These are phyloP conservation scores for Acrobasis suavella DNA, from an alignment of 2,888 invertebrate species.

Conservation along the genomic window DNA sequence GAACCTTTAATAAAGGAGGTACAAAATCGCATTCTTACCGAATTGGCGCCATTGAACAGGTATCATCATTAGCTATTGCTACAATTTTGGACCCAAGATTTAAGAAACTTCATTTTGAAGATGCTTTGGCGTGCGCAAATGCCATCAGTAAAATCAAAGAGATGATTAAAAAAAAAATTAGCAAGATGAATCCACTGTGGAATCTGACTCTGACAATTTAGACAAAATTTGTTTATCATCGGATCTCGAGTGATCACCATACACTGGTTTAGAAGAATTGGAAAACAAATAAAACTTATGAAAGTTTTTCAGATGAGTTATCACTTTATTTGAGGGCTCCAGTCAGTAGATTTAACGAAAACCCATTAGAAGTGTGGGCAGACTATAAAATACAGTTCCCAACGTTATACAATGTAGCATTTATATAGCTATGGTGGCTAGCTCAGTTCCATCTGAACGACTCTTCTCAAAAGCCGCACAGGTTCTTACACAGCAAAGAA, in stretches of 20 bases:
- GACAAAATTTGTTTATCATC: too few species aligned
- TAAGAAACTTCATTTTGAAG: slow-evolving; percentile 29
- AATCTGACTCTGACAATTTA: too few species aligned
- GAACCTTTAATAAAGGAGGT: slow-evolving; percentile 27
- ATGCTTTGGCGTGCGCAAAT: slow-evolving; percentile 1
- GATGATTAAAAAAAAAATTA: too few species aligned
- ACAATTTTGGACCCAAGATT: slow-evolving; percentile 42
- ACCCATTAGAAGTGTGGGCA: slow-evolving; percentile 33
- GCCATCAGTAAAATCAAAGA: too few species aligned
- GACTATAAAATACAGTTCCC: slow-evolving; percentile 38
- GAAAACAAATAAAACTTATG: too few species aligned
- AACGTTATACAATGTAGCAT: slow-evolving; percentile 32
- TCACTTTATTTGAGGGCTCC: slow-evolving; percentile 23
- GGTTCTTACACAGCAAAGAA: too few species aligned
- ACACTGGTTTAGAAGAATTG: too few species aligned
- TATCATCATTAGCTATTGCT: slow-evolving; percentile 37
- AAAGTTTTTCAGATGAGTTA: not conserved
- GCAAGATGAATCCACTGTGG: too few species aligned
- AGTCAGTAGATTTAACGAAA: slow-evolving; percentile 35
- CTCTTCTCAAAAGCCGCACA: slow-evolving; percentile 35
- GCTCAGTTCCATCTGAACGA: slow-evolving; percentile 34
- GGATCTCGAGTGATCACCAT: too few species aligned
- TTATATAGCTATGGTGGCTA: slow-evolving; percentile 37
- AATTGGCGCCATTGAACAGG: slow-evolving; percentile 29
- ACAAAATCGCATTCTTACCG: slow-evolving; percentile 14